Conservation (phyloP, 64 coral and sea anemone genomes). For the Acropora yongei region DNA sequence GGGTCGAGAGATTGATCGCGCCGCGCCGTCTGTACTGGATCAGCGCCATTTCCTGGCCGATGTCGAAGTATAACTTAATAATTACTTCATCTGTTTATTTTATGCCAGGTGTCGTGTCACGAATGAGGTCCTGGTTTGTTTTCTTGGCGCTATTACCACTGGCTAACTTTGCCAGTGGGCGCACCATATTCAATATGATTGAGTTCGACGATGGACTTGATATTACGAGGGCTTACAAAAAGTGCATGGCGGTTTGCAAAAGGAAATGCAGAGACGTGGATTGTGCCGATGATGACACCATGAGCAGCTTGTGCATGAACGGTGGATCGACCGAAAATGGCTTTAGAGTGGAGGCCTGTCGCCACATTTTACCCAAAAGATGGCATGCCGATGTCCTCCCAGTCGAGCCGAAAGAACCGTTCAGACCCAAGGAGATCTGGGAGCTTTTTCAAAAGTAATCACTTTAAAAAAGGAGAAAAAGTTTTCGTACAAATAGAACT, state of each 20-base stretch:
- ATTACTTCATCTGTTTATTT: not conserved
- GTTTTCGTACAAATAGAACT: no score
- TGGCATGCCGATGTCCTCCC: no score
- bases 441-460: not conserved
- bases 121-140: constrained; percentile 3
- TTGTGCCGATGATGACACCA: not conserved
- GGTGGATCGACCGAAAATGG: not conserved
- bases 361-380: not conserved
- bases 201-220: not conserved
- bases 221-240: not conserved
- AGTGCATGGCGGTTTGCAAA: not conserved
- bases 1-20: no score
- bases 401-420: not conserved
- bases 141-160: not conserved
- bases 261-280: not conserved
- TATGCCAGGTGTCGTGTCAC: not conserved
- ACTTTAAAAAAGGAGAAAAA: no score
- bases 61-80: no score
- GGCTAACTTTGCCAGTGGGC: not conserved
- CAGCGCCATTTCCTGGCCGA: no score
- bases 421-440: not conserved
- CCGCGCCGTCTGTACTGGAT: no score
- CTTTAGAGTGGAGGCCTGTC: not conserved
- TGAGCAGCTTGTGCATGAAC: no score
- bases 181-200: constrained; percentile 2